Conservation (phyloP, 2,797 vertebrate genomes). For the Cichlasoma orientale region DNA sequence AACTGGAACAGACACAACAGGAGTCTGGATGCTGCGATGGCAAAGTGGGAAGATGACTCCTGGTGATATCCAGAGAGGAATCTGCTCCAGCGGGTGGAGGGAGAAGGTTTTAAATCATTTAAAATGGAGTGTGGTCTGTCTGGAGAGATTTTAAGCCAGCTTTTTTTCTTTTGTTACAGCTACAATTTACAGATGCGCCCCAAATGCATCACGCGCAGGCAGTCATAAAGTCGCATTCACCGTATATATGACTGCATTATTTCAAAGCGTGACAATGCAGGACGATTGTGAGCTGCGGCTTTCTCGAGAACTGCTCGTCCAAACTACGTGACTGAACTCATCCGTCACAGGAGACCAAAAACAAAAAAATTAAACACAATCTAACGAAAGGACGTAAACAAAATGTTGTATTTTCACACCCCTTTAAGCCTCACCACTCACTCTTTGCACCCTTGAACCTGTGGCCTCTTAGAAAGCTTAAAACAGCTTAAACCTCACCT, state of each 20-base stretch:
- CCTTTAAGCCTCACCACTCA: neutral
- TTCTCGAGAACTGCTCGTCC: neutral
- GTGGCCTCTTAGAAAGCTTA: neutral
- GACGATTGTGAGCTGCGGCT: neutral
- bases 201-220: neutral
- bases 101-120: slow-evolving; percentile 25
- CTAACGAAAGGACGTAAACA: neutral
- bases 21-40: slow-evolving; percentile 8
- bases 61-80: slow-evolving; percentile 18
- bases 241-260: no score
- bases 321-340: neutral
- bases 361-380: neutral
- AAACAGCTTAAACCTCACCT: neutral
- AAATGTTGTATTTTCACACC: neutral
- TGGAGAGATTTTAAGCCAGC: rapidly evolving
- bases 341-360: neutral
- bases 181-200: neutral
- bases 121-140: neutral
- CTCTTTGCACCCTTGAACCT: neutral
- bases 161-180: neutral
- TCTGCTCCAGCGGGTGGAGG: neutral
- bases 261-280: neutral
- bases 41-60: slow-evolving; percentile 14
- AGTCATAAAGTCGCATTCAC: neutral
- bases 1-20: slow-evolving; percentile 24